Evolutionary conservation across 2,888 invertebrate genomes (phyloP).

Genomic region (Cheilosia vernalis): DNA sequence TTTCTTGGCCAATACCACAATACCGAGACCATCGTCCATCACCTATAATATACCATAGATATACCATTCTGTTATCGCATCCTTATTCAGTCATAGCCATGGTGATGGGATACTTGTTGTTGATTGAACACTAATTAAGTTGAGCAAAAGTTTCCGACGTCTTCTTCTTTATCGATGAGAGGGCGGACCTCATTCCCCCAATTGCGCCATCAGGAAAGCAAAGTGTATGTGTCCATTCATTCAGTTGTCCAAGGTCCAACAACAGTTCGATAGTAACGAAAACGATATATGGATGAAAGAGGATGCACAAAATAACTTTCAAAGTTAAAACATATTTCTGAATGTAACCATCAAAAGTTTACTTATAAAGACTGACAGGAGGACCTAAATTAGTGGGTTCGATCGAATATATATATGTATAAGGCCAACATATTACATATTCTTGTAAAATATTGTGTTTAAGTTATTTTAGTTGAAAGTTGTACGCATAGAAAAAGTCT

Average conservation of each 20-base stretch:
- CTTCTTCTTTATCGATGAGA: slow-evolving; percentile 31
- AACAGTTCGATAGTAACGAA: slow-evolving; percentile 42
- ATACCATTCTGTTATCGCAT: slow-evolving; percentile 34
- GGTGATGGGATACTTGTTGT: slow-evolving; percentile 79
- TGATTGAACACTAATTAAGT: slow-evolving; percentile 83
- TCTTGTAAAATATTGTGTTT: slow-evolving; percentile 71
- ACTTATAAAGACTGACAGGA: slow-evolving; percentile 66
- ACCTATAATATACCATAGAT: slow-evolving; percentile 3
- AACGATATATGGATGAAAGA: slow-evolving; percentile 49
- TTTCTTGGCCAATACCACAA: slow-evolving; percentile 52
- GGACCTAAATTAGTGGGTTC: slow-evolving; percentile 72
- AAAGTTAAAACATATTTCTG: slow-evolving; percentile 69
- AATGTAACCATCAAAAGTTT: slow-evolving; percentile 73
- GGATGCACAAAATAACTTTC: slow-evolving; percentile 70
- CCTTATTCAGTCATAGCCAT: slow-evolving; percentile 53
- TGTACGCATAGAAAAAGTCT: slow-evolving; percentile 29
- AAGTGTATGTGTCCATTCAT: slow-evolving; percentile 66
- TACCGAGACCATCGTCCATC: slow-evolving; percentile 42
- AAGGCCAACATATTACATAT: slow-evolving; percentile 59
- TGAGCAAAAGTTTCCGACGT: slow-evolving; percentile 73
- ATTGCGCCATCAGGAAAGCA: slow-evolving; percentile 38
- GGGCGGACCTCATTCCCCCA: slow-evolving; percentile 1
- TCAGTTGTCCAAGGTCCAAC: slow-evolving; percentile 60
- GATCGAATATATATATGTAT: slow-evolving; percentile 34
- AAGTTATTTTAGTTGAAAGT: slow-evolving; percentile 68